Conservation (phyloP, 2,797 vertebrate genomes). For the Hozukius guyotensis region DNA sequence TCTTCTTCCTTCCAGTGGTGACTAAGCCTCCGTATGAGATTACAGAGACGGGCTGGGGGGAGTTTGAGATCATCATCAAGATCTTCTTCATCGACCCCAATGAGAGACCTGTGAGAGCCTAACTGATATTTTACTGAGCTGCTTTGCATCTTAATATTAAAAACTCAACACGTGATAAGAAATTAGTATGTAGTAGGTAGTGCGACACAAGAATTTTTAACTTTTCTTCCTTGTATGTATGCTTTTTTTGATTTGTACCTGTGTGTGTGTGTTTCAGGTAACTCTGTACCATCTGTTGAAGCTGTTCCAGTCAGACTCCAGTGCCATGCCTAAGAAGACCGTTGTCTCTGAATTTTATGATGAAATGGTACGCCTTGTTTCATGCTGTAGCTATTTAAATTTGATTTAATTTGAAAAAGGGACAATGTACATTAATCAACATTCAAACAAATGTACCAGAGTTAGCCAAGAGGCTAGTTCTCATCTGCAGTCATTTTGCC, state of each 20-base stretch:
- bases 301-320: constrained; percentile 97
- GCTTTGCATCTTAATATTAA: not conserved
- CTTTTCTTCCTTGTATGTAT: not conserved
- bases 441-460: too few species aligned
- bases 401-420: too few species aligned
- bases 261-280: constrained; percentile 82
- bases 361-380: constrained; percentile 89
- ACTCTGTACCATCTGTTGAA: constrained; percentile 97
- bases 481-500: accelerated
- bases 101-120: constrained; percentile 92
- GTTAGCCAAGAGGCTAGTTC: too few species aligned
- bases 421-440: too few species aligned
- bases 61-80: constrained; percentile 99
- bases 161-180: not conserved
- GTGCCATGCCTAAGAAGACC: constrained; percentile 97
- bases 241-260: not conserved
- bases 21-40: constrained; percentile 99
- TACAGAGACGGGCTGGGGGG: constrained; percentile 98
- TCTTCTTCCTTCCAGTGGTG: constrained; percentile 84
- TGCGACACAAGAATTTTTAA: not conserved
- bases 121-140: not conserved
- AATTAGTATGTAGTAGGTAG: not conserved
- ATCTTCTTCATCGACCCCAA: constrained; percentile 99
- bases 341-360: constrained; percentile 99
- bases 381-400: not conserved